These are phyloP conservation scores for Xyliphius kryptos DNA, from an alignment of 2,113 vertebrate genomes.

Conservation along the genomic window DNA sequence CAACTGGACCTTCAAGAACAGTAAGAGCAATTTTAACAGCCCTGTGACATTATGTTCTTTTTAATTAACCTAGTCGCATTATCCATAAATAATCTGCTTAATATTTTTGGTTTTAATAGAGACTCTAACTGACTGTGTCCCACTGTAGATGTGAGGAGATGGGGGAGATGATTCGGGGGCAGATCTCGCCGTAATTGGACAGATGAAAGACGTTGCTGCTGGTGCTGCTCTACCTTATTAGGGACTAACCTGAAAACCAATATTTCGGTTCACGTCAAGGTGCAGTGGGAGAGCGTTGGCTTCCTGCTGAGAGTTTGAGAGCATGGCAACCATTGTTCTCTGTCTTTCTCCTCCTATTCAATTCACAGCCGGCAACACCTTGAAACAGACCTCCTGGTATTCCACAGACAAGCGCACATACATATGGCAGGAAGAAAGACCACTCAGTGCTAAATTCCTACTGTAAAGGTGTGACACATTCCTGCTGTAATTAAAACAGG, in stretches of 20 bases:
- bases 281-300: slow-evolving; percentile 58
- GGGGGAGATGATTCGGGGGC: slow-evolving; percentile 76
- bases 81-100: not conserved
- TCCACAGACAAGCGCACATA: slow-evolving; percentile 50
- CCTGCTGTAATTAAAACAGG: slow-evolving; percentile 1
- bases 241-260: slow-evolving; percentile 75
- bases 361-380: slow-evolving; percentile 50
- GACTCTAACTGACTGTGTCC: not conserved
- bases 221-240: slow-evolving; percentile 75
- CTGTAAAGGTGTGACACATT: no score
- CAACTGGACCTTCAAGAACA: no score
- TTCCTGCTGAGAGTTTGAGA: slow-evolving; percentile 54
- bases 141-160: slow-evolving; percentile 51
- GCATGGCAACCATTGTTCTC: slow-evolving; percentile 47
- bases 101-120: slow-evolving; percentile 6
- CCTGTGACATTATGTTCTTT: no score
- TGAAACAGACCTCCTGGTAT: no score
- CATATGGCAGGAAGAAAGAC: slow-evolving; percentile 37
- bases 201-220: slow-evolving; percentile 75
- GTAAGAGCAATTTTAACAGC: no score
- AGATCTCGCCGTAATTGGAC: slow-evolving; percentile 81
- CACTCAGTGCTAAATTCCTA: no score
- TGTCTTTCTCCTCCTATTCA: slow-evolving; percentile 45
- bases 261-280: slow-evolving; percentile 69
- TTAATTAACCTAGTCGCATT: no score